phyloP scores from a whole-genome alignment of 1,140 invertebrate species.

The Drosophila dunni region DNA sequence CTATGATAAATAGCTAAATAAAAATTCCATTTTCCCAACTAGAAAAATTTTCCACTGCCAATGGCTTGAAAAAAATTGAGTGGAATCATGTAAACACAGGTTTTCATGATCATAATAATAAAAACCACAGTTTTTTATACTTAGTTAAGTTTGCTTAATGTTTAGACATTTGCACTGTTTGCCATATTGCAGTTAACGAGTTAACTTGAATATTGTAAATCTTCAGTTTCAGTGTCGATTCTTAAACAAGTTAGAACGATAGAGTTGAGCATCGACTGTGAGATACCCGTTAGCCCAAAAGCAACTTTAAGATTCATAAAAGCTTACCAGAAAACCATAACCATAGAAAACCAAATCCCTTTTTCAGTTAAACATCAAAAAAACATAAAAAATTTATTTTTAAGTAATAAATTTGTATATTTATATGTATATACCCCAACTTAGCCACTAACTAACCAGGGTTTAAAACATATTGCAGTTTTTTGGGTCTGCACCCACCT shows the following conservation, averaged over 20 bases:
- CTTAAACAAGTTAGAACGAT: not conserved
- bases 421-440: no score
- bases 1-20: constrained; percentile 25
- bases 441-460: no score
- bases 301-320: no score
- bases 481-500: constrained; percentile 47
- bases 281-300: no score
- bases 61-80: not conserved
- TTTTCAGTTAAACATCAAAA: no score
- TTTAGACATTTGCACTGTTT: no score
- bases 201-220: not conserved
- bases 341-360: no score
- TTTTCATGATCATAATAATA: not conserved
- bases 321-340: no score
- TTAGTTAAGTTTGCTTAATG: constrained; percentile 12
- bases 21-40: constrained; percentile 8
- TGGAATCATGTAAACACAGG: constrained; percentile 3
- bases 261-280: no score
- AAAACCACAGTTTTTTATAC: not conserved
- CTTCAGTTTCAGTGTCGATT: constrained; percentile 21
- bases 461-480: constrained; percentile 4
- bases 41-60: constrained; percentile 6
- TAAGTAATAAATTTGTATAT: no score
- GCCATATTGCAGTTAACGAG: constrained; percentile 9
- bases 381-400: no score